Percentiles rank a stretch among this genome's conserved stretches.
phyloP scores from a whole-genome alignment of 1,140 invertebrate species.

The Ericerus pela region DNA sequence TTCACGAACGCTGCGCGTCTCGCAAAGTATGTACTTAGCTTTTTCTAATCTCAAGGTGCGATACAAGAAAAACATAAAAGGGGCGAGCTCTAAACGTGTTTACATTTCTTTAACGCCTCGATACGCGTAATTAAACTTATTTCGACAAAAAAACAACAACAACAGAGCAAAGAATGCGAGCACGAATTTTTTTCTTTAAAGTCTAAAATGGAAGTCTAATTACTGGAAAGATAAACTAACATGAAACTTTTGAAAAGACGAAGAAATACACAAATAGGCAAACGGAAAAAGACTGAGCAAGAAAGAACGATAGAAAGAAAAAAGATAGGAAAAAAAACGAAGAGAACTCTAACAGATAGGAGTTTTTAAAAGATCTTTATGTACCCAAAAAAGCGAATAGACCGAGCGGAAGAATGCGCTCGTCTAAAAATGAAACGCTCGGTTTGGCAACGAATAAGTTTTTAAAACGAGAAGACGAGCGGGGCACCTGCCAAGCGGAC shows the following conservation, averaged over 20 bases:
- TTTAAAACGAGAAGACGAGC: too few relatives aligned
- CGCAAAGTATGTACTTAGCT: too few relatives aligned
- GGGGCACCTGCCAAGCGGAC: conserved; percentile 7
- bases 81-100: neutral
- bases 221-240: conserved; percentile 2
- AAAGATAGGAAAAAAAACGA: too few relatives aligned
- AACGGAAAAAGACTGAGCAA: too few relatives aligned
- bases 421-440: conserved; percentile 10
- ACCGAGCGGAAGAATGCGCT: conserved; percentile 7
- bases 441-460: too few relatives aligned
- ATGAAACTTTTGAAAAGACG: too few relatives aligned
- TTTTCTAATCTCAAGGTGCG: too few relatives aligned
- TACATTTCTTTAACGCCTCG: neutral
- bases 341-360: neutral
- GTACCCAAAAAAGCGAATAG: neutral
- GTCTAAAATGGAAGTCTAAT: too few relatives aligned
- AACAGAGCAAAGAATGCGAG: neutral
- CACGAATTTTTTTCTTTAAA: neutral
- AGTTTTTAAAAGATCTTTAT: neutral
- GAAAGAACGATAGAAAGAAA: too few relatives aligned
- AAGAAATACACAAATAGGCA: too few relatives aligned
- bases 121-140: conserved; percentile 8
- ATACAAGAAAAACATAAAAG: too few relatives aligned
- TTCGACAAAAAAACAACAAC: neutral
- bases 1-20: too few relatives aligned